A percentile compares a stretch with the other conserved stretches of the same genome.
These are phyloP conservation scores for Bucco capensis DNA, from an alignment of 2,113 vertebrate species.

Conservation along the genomic window DNA sequence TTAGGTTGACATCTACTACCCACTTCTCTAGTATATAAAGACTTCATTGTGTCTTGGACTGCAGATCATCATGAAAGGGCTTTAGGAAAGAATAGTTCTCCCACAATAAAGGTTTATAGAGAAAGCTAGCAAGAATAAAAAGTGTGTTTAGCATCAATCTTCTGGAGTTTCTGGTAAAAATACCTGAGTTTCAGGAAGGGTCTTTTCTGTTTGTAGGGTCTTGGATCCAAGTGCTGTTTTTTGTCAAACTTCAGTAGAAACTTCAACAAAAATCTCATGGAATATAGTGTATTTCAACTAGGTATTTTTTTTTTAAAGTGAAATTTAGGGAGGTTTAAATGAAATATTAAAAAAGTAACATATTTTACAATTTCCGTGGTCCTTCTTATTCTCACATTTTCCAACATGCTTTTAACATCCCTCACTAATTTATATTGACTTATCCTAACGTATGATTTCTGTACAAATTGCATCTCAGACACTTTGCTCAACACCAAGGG, in stretches of 20 bases:
- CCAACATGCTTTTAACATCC: neutral
- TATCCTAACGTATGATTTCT: neutral
- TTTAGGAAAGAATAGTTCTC: neutral
- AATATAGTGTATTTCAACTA: neutral
- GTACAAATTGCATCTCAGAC: neutral
- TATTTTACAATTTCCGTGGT: neutral
- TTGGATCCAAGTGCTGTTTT: neutral
- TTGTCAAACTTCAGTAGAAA: neutral
- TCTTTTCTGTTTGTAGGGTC: neutral
- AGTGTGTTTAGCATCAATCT: neutral
- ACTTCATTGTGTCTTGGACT: neutral
- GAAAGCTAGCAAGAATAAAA: neutral
- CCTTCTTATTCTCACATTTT: neutral
- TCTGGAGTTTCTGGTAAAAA: neutral
- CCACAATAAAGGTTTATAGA: neutral
- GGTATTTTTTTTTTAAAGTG: accelerated
- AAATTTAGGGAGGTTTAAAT: neutral
- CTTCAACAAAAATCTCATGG: neutral
- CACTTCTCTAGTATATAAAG: neutral
- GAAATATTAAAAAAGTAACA: neutral
- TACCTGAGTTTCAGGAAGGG: neutral
- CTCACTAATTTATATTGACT: neutral
- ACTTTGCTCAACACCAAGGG: neutral
- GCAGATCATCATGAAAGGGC: neutral
- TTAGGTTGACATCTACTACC: neutral